Conservation (phyloP, 2,888 invertebrate genomes). For the Tachina grossa region DNA sequence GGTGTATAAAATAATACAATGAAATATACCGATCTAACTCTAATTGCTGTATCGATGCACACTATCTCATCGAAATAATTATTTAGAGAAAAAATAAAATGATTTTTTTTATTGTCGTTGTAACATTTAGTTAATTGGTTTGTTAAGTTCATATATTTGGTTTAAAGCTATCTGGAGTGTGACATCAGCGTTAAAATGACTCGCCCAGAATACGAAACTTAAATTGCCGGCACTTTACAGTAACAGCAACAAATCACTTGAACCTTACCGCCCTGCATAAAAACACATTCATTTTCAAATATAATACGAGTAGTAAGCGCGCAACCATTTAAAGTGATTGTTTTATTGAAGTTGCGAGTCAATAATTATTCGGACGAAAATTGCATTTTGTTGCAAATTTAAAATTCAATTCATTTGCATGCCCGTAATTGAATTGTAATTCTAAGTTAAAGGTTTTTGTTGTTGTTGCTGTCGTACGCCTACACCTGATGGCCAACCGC, state of each 20-base stretch:
- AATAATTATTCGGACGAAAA: conserved; percentile 21
- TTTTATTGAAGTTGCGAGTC: conserved; percentile 5
- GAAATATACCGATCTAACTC: conserved; percentile 3
- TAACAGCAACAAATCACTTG: conserved; percentile 8
- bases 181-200: conserved; percentile 68
- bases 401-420: conserved; percentile 30
- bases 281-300: not conserved
- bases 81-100: conserved; percentile 29
- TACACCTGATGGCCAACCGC: conserved; percentile 67
- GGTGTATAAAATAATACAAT: not conserved
- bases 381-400: conserved; percentile 34
- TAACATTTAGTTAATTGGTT: conserved; percentile 34
- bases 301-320: conserved; percentile 7
- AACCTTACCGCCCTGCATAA: not conserved
- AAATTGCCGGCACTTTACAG: conserved; percentile 23
- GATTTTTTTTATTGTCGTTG: not conserved
- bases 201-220: conserved; percentile 51
- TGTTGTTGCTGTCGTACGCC: conserved; percentile 54
- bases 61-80: conserved; percentile 44
- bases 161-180: conserved; percentile 61
- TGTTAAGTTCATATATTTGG: conserved; percentile 50
- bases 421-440: conserved; percentile 57
- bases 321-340: conserved; percentile 18
- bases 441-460: conserved; percentile 26
- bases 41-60: conserved; percentile 36